These are phyloP conservation scores for Troilus luridus DNA, from an alignment of 2,888 invertebrate genomes.

Conservation along the genomic window DNA sequence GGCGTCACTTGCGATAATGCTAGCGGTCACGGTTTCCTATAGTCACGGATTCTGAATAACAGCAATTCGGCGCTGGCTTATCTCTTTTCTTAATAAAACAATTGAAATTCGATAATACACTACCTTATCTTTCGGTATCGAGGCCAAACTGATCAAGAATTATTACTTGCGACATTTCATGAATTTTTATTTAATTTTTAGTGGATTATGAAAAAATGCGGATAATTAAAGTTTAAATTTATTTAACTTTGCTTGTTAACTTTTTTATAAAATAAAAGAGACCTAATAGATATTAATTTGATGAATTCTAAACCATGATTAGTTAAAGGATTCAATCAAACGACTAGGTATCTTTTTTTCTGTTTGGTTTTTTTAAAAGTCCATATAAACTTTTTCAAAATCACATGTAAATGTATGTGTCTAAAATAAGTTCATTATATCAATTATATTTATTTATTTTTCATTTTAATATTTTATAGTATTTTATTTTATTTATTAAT, in stretches of 20 bases:
- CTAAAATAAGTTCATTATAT: too few species aligned
- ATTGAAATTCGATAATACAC: background rate
- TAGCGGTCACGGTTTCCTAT: background rate
- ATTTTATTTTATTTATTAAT: too few species aligned
- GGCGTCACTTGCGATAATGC: background rate
- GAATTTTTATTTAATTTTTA: too few species aligned
- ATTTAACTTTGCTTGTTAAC: background rate
- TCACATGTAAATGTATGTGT: too few species aligned
- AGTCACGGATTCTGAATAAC: conserved; percentile 17
- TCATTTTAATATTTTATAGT: too few species aligned
- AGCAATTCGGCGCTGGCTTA: background rate
- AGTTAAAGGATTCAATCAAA: too few species aligned
- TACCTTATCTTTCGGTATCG: background rate
- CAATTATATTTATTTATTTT: too few species aligned
- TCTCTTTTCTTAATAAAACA: background rate
- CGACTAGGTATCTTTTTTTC: too few species aligned
- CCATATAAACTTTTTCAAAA: too few species aligned
- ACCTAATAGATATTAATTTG: too few species aligned
- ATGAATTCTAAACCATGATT: too few species aligned
- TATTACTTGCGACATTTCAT: conserved; percentile 2
- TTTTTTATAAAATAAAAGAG: background rate
- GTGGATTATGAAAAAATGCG: background rate
- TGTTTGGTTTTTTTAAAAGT: too few species aligned
- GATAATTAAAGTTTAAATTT: background rate
- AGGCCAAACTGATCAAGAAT: background rate